These are phyloP conservation scores for Trematomus loennbergii DNA, from an alignment of 2,113 vertebrate species.

Conservation along the genomic window DNA sequence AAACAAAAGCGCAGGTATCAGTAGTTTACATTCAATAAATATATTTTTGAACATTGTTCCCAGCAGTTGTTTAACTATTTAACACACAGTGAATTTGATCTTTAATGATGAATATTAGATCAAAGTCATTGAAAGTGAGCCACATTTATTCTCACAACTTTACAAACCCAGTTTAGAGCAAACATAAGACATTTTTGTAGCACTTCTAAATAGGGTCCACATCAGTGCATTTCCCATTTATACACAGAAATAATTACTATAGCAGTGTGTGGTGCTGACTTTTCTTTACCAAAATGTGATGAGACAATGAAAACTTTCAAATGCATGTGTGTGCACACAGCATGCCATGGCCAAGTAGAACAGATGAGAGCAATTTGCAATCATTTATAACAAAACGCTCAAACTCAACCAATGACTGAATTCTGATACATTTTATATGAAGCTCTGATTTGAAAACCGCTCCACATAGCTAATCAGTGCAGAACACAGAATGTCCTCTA, in stretches of 20 bases:
- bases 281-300: not conserved
- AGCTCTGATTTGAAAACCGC: not conserved
- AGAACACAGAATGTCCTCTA: not conserved
- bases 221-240: not conserved
- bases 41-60: constrained; percentile 30
- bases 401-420: not conserved
- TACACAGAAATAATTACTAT: not conserved
- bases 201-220: not conserved
- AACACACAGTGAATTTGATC: not conserved
- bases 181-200: not conserved
- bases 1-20: constrained; percentile 37
- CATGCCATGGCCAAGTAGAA: not conserved
- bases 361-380: not conserved
- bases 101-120: constrained; percentile 21
- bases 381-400: not conserved
- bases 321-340: not conserved
- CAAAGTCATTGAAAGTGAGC: constrained; percentile 9
- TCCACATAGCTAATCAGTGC: not conserved
- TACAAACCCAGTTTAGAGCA: not conserved
- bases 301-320: not conserved
- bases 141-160: constrained; percentile 11
- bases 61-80: constrained; percentile 35
- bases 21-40: constrained; percentile 29
- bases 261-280: not conserved
- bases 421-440: not conserved